Conservation (phyloP, 1,140 invertebrate genomes). For the Scaptomyza montana region DNA sequence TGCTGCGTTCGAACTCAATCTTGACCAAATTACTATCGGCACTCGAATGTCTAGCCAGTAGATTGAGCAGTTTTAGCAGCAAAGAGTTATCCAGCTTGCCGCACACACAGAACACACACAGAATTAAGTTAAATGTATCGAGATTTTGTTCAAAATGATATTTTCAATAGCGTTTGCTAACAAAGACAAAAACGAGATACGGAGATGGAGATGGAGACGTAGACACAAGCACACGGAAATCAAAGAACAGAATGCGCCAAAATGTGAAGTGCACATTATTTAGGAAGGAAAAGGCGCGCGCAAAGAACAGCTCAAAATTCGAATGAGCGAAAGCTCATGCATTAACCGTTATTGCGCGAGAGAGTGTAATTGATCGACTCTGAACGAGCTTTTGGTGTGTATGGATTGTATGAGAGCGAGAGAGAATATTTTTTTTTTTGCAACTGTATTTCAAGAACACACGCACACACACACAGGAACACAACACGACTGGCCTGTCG, state of each 20-base stretch:
- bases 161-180: slow-evolving; percentile 26
- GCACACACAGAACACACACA: slow-evolving; percentile 5
- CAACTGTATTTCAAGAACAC: neutral
- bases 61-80: slow-evolving; percentile 73
- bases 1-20: slow-evolving; percentile 82
- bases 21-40: slow-evolving; percentile 71
- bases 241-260: slow-evolving; percentile 73
- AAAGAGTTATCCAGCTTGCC: slow-evolving; percentile 78
- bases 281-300: slow-evolving; percentile 1
- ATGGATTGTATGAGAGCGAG: neutral
- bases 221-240: slow-evolving; percentile 64
- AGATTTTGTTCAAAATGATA: slow-evolving; percentile 15
- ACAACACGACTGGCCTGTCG: slow-evolving; percentile 55
- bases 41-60: slow-evolving; percentile 62
- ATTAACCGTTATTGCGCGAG: slow-evolving; percentile 52
- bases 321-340: neutral
- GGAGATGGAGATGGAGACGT: slow-evolving; percentile 9
- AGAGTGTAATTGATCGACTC: neutral
- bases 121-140: slow-evolving; percentile 14
- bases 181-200: slow-evolving; percentile 27
- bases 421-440: neutral
- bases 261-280: slow-evolving; percentile 64
- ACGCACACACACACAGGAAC: slow-evolving; percentile 17
- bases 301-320: neutral
- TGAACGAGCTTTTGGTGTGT: neutral